These are phyloP conservation scores for Yponomeuta malinellus DNA, from an alignment of 2,888 invertebrate genomes.

Conservation along the genomic window DNA sequence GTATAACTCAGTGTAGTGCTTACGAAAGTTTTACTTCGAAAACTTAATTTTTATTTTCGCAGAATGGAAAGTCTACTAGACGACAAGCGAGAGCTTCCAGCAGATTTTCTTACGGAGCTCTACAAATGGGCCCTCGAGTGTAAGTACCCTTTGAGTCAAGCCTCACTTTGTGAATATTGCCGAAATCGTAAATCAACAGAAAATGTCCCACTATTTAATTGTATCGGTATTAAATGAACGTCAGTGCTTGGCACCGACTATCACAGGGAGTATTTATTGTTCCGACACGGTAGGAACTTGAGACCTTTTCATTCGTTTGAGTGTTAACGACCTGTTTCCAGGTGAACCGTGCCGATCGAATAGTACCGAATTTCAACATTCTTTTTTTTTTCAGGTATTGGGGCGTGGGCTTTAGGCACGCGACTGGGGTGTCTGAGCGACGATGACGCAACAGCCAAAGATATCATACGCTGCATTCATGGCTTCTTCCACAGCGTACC, in stretches of 20 bases:
- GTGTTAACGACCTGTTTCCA: slow-evolving; percentile 5
- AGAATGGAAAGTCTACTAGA: slow-evolving; percentile 80
- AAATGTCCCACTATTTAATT: neutral
- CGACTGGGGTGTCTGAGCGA: slow-evolving; percentile 84
- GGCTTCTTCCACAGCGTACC: slow-evolving; percentile 86
- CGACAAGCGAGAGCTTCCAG: slow-evolving; percentile 78
- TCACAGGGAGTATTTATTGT: slow-evolving; percentile 1
- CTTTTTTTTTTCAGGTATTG: slow-evolving; percentile 78
- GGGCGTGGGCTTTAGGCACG: slow-evolving; percentile 86
- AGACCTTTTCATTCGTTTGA: neutral
- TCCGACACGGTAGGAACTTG: neutral
- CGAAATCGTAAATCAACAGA: neutral
- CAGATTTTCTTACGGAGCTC: slow-evolving; percentile 81
- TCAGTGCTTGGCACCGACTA: slow-evolving; percentile 12
- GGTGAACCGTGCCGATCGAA: neutral
- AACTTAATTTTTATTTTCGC: slow-evolving; percentile 31
- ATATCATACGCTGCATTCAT: slow-evolving; percentile 86
- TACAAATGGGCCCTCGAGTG: slow-evolving; percentile 90
- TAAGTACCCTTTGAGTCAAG: slow-evolving; percentile 59
- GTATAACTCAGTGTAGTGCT: too few species aligned
- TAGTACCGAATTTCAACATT: neutral
- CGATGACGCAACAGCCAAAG: slow-evolving; percentile 82
- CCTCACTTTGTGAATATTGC: neutral
- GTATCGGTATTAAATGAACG: neutral
- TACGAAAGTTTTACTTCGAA: neutral